phyloP scores from a whole-genome alignment of 2,888 invertebrate genomes.

The Adineta ricciae region DNA sequence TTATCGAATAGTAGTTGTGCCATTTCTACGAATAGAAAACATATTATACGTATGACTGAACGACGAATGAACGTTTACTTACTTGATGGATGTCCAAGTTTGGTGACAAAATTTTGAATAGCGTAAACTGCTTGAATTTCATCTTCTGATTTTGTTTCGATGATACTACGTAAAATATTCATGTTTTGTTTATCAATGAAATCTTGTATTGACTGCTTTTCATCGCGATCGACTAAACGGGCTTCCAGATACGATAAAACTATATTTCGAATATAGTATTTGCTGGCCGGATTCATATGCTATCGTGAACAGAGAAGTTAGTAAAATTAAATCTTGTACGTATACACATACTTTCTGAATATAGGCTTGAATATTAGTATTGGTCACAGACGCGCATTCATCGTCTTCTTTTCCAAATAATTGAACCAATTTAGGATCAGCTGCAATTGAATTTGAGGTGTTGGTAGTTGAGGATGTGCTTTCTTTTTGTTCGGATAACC shows the following conservation, averaged over 20 bases:
- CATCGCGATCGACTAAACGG: not conserved
- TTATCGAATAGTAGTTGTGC: slow-evolving; percentile 66
- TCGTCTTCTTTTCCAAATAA: not conserved
- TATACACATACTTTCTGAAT: not conserved
- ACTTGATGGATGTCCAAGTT: slow-evolving; percentile 65
- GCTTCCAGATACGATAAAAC: not conserved
- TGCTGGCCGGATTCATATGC: not conserved
- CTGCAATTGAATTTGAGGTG: not conserved
- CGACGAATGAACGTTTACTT: too few relatives aligned
- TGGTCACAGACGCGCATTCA: not conserved
- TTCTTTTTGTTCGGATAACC: not conserved
- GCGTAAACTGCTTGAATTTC: slow-evolving; percentile 75
- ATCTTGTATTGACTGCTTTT: not conserved
- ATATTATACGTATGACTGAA: too few relatives aligned
- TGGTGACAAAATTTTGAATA: slow-evolving; percentile 66
- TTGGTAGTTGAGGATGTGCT: not conserved
- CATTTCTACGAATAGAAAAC: slow-evolving; percentile 57
- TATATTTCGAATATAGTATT: not conserved
- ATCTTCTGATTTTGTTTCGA: slow-evolving; percentile 53
- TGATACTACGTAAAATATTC: not conserved
- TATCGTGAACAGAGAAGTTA: too few relatives aligned
- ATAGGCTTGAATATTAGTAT: not conserved
- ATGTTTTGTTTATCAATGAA: not conserved
- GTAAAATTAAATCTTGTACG: too few relatives aligned
- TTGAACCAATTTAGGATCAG: not conserved